Conservation (phyloP, 2,113 vertebrate species). For the Campylomormyrus tamandua region DNA sequence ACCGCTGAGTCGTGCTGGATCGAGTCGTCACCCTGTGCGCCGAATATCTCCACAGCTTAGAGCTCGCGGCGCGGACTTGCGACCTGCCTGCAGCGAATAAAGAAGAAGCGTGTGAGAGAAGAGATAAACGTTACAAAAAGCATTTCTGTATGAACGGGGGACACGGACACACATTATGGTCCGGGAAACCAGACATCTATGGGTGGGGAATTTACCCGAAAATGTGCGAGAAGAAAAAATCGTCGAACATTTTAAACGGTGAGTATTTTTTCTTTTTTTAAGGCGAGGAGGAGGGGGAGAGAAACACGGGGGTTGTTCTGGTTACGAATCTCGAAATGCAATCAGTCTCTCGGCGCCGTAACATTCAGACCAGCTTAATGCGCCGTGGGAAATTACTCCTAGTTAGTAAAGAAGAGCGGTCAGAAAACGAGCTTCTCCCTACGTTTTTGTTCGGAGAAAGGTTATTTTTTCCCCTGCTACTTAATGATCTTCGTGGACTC, state of each 20-base stretch:
- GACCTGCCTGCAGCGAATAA: conserved; percentile 53
- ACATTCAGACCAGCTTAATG: neutral
- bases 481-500: neutral
- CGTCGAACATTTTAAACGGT: conserved; percentile 98
- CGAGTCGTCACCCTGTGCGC: conserved; percentile 1
- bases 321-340: conserved; percentile 6
- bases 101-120: conserved; percentile 7
- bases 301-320: neutral
- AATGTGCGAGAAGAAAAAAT: conserved; percentile 98
- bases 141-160: conserved; percentile 61
- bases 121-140: conserved; percentile 40
- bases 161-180: conserved; percentile 75
- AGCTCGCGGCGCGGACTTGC: conserved; percentile 62
- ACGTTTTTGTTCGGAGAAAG: neutral
- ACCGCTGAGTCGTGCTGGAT: conserved; percentile 32
- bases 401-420: neutral
- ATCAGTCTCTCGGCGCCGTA: neutral
- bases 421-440: neutral
- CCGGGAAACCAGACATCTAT: conserved; percentile 98
- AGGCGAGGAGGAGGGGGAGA: conserved; percentile 32
- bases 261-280: conserved; percentile 49
- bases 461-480: neutral
- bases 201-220: conserved; percentile 99
- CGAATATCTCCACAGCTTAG: conserved; percentile 40
- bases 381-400: conserved; percentile 15